Evolutionary conservation across 2,113 vertebrate genomes (phyloP).

Genomic region (Collichthys lucidus): DNA sequence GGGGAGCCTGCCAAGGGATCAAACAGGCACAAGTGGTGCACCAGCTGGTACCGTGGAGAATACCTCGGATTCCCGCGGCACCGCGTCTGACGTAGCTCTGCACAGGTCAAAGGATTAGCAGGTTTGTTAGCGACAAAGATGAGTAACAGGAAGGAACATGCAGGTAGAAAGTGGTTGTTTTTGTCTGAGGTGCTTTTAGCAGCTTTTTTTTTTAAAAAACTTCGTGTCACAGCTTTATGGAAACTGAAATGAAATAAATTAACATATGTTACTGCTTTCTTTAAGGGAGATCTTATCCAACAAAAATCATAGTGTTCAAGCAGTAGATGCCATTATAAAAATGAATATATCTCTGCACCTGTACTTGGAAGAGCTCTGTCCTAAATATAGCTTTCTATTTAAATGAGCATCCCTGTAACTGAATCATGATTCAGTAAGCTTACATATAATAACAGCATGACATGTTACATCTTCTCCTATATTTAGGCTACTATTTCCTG

Average conservation of each 20-base stretch:
- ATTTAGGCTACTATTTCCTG: slow-evolving; percentile 66
- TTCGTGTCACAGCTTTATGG: neutral
- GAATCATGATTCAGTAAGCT: slow-evolving; percentile 46
- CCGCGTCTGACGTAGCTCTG: slow-evolving; percentile 57
- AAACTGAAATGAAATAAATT: slow-evolving; percentile 17
- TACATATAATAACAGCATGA: slow-evolving; percentile 56
- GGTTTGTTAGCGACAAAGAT: slow-evolving; percentile 63
- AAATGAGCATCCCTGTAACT: slow-evolving; percentile 24
- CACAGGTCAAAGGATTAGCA: slow-evolving; percentile 67
- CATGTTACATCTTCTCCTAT: slow-evolving; percentile 45
- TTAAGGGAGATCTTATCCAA: neutral
- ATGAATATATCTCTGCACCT: slow-evolving; percentile 10
- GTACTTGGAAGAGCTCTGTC: slow-evolving; percentile 6
- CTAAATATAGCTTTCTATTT: slow-evolving; percentile 39
- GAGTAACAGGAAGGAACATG: slow-evolving; percentile 53
- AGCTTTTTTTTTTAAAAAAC: neutral
- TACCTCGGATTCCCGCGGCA: slow-evolving; percentile 69
- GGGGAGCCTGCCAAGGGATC: slow-evolving; percentile 75
- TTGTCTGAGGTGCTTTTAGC: slow-evolving; percentile 37
- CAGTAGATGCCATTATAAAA: slow-evolving; percentile 9
- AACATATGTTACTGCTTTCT: neutral
- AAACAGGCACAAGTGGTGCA: slow-evolving; percentile 76
- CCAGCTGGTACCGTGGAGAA: slow-evolving; percentile 77
- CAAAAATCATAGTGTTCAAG: slow-evolving; percentile 2
- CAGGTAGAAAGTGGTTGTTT: slow-evolving; percentile 35